Conservation (phyloP, 2,797 vertebrate genomes). For the Poecilia picta region DNA sequence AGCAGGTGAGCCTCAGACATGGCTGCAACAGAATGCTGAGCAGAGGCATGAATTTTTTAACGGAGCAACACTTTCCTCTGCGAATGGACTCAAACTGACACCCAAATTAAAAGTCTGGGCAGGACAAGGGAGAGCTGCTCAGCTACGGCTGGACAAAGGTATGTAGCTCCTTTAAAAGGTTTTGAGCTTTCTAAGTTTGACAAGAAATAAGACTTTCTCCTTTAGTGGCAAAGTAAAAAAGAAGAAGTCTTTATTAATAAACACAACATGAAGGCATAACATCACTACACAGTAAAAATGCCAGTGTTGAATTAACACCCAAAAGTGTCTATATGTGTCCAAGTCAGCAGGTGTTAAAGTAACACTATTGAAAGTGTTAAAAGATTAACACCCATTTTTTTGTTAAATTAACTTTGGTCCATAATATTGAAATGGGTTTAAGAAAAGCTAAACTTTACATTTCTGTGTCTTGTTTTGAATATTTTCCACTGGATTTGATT, state of each 20-base stretch:
- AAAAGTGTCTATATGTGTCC: no score
- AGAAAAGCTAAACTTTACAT: no score
- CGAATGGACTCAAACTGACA: background rate
- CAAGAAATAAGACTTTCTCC: no score
- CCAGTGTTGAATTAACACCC: no score
- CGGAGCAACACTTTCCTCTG: background rate
- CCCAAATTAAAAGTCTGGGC: background rate
- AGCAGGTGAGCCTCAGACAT: background rate
- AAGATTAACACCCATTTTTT: no score
- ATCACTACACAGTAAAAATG: no score
- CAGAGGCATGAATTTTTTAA: background rate
- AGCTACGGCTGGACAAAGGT: slow-evolving; percentile 2
- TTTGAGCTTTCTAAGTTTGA: background rate
- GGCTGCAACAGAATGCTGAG: background rate
- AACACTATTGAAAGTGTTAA: no score
- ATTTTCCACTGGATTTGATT: no score
- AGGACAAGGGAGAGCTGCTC: background rate
- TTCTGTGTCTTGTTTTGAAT: no score
- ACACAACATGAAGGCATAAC: background rate
- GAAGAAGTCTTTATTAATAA: background rate
- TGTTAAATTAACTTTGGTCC: no score
- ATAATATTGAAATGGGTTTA: no score
- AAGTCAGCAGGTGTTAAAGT: no score
- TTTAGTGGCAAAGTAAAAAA: background rate
- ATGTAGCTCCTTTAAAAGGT: background rate